A percentile compares a stretch with the other conserved stretches of the same genome.
These are phyloP conservation scores for Ondatra zibethicus DNA, from an alignment of 2,113 vertebrate species.

Conservation along the genomic window DNA sequence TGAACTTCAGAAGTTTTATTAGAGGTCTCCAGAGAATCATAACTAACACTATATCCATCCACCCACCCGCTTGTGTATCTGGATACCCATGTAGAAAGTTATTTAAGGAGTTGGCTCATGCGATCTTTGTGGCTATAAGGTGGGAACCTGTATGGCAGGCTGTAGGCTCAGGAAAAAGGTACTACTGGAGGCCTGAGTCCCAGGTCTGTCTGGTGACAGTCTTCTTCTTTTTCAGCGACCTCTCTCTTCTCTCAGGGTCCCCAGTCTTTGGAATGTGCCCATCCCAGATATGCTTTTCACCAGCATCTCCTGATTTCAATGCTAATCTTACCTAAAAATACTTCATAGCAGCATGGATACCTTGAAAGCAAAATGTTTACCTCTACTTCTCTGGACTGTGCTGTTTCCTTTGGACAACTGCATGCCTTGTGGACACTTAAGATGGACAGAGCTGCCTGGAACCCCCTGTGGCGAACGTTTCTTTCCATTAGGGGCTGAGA, in stretches of 20 bases:
- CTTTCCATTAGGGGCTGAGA: background rate
- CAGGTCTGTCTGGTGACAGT: background rate
- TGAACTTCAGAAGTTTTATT: background rate
- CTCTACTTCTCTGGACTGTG: background rate
- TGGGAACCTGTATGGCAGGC: background rate
- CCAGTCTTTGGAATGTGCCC: background rate
- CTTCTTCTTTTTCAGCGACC: background rate
- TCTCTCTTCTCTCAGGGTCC: background rate
- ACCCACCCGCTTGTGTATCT: background rate
- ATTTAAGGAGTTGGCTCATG: background rate
- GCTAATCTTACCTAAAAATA: background rate
- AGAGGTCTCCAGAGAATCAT: slow-evolving; percentile 1
- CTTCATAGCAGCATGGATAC: background rate
- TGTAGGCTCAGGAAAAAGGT: background rate
- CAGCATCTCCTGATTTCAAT: background rate
- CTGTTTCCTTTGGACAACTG: background rate
- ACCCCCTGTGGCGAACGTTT: background rate
- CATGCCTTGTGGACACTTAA: background rate
- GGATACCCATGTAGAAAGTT: background rate
- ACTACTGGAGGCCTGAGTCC: background rate
- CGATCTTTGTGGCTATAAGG: background rate
- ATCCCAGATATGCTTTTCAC: background rate
- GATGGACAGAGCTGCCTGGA: background rate
- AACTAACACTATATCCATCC: background rate
- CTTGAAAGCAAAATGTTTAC: background rate